Percentiles rank a stretch among this genome's conserved stretches.
These are phyloP conservation scores for Oenanthe melanoleuca DNA, from an alignment of 2,113 vertebrate genomes.

Conservation along the genomic window DNA sequence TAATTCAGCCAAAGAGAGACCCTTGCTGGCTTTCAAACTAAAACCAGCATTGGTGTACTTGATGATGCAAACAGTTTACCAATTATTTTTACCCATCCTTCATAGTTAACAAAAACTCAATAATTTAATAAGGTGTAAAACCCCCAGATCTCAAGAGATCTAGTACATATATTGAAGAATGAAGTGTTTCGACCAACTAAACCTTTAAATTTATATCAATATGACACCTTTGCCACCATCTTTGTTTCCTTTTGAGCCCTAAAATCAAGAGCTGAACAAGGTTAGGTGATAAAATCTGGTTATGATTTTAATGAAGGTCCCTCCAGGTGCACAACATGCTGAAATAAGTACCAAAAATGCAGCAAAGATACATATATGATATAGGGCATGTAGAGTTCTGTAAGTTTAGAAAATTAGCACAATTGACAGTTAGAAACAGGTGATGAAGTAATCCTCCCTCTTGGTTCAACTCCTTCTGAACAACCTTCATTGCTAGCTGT, in stretches of 20 bases:
- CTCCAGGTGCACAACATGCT: rapidly evolving
- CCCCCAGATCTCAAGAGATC: not conserved
- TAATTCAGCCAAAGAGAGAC: not conserved
- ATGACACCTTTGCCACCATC: not conserved
- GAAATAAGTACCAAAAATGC: not conserved
- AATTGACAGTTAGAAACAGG: not conserved
- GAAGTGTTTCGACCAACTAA: not conserved
- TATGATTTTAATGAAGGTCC: not conserved
- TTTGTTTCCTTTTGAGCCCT: not conserved
- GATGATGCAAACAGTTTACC: not conserved
- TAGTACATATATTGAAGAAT: not conserved
- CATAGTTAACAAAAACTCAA: not conserved
- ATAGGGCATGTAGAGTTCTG: rapidly evolving
- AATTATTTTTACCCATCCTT: not conserved
- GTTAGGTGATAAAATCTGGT: not conserved
- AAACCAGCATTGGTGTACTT: not conserved
- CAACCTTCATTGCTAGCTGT: not conserved
- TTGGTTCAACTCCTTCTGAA: not conserved
- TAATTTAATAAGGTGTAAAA: not conserved
- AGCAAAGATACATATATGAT: rapidly evolving
- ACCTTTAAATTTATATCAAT: not conserved
- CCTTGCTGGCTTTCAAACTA: not conserved
- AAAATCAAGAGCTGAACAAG: not conserved
- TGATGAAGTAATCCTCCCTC: not conserved
- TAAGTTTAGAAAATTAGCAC: not conserved